These are phyloP conservation scores for Proisotoma minuta DNA, from an alignment of 2,888 invertebrate species.

Conservation along the genomic window DNA sequence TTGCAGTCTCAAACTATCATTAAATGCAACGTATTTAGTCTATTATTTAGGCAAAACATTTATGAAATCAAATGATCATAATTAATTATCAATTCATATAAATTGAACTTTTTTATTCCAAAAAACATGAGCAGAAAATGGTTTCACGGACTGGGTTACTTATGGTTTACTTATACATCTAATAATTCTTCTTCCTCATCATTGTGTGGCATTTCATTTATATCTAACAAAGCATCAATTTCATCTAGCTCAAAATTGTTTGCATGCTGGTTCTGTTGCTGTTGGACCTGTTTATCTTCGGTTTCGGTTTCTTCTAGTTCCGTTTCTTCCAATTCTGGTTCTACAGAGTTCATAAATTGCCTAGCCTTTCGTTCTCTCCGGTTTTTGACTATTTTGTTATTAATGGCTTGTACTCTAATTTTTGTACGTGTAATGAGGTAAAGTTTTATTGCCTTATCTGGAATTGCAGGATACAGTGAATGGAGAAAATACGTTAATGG, in stretches of 20 bases:
- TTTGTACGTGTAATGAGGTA: neutral
- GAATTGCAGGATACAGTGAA: neutral
- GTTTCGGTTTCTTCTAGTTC: neutral
- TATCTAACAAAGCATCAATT: neutral
- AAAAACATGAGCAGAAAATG: no score
- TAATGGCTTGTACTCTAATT: constrained; percentile 7
- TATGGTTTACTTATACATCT: no score
- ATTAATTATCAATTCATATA: no score
- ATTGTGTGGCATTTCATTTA: neutral
- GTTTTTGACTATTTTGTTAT: neutral
- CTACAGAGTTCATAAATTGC: neutral
- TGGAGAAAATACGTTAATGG: neutral
- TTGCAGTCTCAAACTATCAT: no score
- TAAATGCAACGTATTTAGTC: no score
- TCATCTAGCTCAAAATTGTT: neutral
- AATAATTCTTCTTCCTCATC: neutral
- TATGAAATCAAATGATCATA: no score
- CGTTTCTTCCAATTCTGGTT: neutral
- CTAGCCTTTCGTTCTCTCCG: neutral
- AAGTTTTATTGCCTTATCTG: neutral
- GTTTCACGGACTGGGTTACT: no score
- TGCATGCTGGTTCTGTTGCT: no score
- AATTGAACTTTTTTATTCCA: no score
- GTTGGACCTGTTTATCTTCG: no score
- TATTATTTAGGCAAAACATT: no score